Conservation (phyloP, 1,140 invertebrate genomes). For the Hermatobates lingyangjiaoensis region DNA sequence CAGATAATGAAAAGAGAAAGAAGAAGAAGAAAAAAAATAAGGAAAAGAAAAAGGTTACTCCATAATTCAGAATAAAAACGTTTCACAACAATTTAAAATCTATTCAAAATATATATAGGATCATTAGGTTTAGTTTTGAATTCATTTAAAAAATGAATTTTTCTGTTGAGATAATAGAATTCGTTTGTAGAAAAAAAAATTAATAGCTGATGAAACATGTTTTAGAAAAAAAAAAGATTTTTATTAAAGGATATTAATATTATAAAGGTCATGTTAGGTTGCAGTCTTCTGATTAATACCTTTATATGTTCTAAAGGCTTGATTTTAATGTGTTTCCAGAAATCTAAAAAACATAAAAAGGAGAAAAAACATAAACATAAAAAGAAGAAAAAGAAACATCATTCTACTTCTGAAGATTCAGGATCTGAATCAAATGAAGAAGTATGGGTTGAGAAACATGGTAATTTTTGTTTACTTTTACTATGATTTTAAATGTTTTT, state of each 20-base stretch:
- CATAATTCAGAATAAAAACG: background rate
- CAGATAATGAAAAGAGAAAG: slow-evolving; percentile 24
- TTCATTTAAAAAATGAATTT: background rate
- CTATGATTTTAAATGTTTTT: background rate
- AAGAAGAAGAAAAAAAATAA: slow-evolving; percentile 36
- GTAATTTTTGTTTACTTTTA: slow-evolving; percentile 19
- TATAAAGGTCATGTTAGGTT: background rate
- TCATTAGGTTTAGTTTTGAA: background rate
- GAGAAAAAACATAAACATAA: slow-evolving; percentile 28
- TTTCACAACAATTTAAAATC: background rate
- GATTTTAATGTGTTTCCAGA: slow-evolving; percentile 21
- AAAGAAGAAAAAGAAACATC: slow-evolving; percentile 25
- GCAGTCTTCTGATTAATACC: background rate
- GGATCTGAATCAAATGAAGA: slow-evolving; percentile 24
- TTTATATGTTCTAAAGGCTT: background rate
- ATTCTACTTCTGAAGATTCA: slow-evolving; percentile 18
- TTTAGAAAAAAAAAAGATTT: slow-evolving; percentile 3
- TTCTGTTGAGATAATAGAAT: background rate
- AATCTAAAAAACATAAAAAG: slow-evolving; percentile 28
- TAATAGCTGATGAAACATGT: background rate
- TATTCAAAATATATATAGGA: background rate
- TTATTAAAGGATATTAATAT: background rate
- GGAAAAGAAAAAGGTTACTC: slow-evolving; percentile 28
- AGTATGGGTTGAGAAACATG: slow-evolving; percentile 49
- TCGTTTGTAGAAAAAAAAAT: background rate